phyloP scores from a whole-genome alignment of 2,797 vertebrate species.

The Picus viridis region DNA sequence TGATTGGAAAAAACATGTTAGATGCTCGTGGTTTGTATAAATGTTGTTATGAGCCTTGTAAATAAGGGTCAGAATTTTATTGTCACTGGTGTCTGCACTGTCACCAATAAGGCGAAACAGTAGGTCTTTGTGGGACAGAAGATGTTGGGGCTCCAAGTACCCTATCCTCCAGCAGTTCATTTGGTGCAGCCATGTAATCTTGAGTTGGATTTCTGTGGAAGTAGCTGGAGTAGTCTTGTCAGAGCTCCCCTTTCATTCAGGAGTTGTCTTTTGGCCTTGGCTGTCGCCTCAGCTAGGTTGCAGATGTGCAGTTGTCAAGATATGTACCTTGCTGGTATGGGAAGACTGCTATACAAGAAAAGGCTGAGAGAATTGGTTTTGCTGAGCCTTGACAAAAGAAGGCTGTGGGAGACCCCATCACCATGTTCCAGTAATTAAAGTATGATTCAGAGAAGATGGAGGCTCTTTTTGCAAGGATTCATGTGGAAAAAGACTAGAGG shows the following conservation, averaged over 20 bases:
- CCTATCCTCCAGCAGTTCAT: not conserved
- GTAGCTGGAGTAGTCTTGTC: not conserved
- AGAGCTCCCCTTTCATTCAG: not conserved
- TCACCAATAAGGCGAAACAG: not conserved
- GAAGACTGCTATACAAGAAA: not conserved
- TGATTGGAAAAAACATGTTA: not conserved
- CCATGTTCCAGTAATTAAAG: not conserved
- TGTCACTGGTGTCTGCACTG: not conserved
- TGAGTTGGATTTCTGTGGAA: not conserved
- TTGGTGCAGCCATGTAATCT: not conserved
- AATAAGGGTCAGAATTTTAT: not conserved
- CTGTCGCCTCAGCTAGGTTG: not conserved
- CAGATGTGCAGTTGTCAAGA: not conserved
- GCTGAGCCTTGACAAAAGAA: not conserved
- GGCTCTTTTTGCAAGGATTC: not conserved
- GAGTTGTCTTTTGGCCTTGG: not conserved
- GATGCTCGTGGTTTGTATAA: not conserved
- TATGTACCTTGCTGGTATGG: rapidly evolving
- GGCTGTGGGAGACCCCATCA: not conserved
- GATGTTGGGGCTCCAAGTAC: not conserved
- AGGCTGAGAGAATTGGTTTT: not conserved
- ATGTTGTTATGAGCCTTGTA: not conserved
- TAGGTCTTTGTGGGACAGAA: not conserved
- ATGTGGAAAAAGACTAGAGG: not conserved
- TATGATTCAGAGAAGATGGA: not conserved